These are phyloP conservation scores for Oscheius myriophilus DNA, from an alignment of 2,888 invertebrate genomes.

Conservation along the genomic window DNA sequence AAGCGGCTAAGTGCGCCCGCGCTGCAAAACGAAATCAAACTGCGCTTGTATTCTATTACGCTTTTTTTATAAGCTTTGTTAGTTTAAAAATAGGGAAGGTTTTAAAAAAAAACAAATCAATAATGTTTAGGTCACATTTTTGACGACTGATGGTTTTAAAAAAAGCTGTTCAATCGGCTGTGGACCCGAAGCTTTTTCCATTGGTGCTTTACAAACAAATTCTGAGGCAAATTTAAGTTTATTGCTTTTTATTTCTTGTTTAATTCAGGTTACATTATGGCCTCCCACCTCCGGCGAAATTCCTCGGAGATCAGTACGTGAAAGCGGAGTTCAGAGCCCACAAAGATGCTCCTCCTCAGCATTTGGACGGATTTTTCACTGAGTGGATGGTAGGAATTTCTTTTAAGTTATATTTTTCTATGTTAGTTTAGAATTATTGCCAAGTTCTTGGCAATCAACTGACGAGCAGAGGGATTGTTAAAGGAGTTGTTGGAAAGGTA, in stretches of 20 bases:
- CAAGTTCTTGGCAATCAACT: conserved; percentile 32
- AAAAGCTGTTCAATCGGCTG: conserved; percentile 24
- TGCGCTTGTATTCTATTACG: too few species aligned
- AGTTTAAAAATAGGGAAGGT: too few species aligned
- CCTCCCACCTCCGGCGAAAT: conserved; percentile 56
- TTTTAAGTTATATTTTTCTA: neutral
- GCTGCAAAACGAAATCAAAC: too few species aligned
- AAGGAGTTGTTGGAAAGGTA: conserved; percentile 37
- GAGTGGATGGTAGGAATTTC: conserved; percentile 11
- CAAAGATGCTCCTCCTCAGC: conserved; percentile 12
- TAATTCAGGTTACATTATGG: conserved; percentile 61
- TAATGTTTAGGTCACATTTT: too few species aligned
- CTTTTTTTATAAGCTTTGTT: too few species aligned
- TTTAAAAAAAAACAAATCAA: too few species aligned
- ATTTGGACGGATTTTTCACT: conserved; percentile 9
- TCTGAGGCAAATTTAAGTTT: conserved; percentile 8
- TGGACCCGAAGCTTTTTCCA: conserved; percentile 45
- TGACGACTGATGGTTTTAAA: conserved; percentile 19
- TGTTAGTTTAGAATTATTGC: too few species aligned
- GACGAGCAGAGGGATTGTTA: conserved; percentile 55
- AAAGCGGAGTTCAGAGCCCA: conserved; percentile 56
- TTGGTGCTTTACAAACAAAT: conserved; percentile 54
- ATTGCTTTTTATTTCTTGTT: too few species aligned
- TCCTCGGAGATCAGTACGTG: conserved; percentile 65
- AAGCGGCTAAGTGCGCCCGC: too few species aligned